These are phyloP conservation scores for Athalia circularis DNA, from an alignment of 2,888 invertebrate species.

Conservation along the genomic window DNA sequence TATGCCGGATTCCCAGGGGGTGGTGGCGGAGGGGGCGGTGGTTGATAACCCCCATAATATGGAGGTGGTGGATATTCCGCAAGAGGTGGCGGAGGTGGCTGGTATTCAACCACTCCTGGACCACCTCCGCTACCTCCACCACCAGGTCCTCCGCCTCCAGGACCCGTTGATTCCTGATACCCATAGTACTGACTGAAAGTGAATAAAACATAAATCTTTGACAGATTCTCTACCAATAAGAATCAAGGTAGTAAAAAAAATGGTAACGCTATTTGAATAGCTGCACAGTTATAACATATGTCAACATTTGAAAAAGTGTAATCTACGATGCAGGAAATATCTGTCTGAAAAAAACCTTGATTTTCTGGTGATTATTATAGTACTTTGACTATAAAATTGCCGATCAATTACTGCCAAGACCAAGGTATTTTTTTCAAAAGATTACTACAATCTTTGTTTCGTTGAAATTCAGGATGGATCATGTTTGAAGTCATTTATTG, in stretches of 20 bases:
- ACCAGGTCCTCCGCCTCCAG: slow-evolving; percentile 71
- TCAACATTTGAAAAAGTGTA: slow-evolving; percentile 7
- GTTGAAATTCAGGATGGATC: no score
- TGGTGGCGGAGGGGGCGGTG: slow-evolving; percentile 75
- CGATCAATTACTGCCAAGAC: no score
- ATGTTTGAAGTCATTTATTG: no score
- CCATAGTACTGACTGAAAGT: slow-evolving; percentile 69
- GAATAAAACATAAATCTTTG: not conserved
- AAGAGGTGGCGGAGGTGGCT: slow-evolving; percentile 73
- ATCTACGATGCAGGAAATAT: not conserved
- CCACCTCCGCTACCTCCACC: slow-evolving; percentile 72
- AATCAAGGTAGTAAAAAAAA: not conserved
- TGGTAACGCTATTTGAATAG: not conserved
- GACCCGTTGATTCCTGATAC: slow-evolving; percentile 70
- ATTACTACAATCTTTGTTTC: no score
- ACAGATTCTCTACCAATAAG: not conserved
- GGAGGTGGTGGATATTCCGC: slow-evolving; percentile 77
- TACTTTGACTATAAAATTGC: not conserved
- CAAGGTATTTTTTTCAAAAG: no score
- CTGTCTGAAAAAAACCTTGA: not conserved
- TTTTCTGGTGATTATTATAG: not conserved
- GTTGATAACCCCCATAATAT: slow-evolving; percentile 75
- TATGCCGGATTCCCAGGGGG: slow-evolving; percentile 77
- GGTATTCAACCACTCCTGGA: slow-evolving; percentile 74
- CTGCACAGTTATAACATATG: not conserved